A percentile compares a stretch with the other conserved stretches of the same genome.
phyloP scores from a whole-genome alignment of 2,797 vertebrate genomes.

The Macrochelys suwanniensis region DNA sequence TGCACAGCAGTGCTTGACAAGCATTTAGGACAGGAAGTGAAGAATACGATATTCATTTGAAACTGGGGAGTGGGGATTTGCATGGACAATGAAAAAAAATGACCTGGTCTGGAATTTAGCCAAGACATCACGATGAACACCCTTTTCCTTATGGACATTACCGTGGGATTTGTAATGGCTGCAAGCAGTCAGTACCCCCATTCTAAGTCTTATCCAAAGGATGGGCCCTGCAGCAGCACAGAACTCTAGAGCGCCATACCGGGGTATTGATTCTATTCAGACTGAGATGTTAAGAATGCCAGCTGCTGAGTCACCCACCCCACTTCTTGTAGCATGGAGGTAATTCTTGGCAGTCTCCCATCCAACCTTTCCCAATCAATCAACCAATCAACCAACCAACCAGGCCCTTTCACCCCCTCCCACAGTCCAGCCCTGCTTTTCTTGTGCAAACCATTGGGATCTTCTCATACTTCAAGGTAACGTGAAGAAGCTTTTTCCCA shows the following conservation, averaged over 20 bases:
- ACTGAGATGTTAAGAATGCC: not conserved
- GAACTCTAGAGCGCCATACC: not conserved
- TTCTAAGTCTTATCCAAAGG: not conserved
- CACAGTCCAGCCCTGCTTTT: not conserved
- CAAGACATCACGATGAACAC: not conserved
- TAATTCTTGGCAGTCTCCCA: not conserved
- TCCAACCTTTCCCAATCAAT: not conserved
- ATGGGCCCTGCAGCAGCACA: not conserved
- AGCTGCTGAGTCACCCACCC: not conserved
- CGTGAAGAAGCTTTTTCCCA: not conserved
- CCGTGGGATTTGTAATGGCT: not conserved
- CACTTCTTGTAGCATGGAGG: not conserved
- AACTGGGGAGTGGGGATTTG: not conserved
- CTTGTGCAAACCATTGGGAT: not conserved
- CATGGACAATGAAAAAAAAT: not conserved
- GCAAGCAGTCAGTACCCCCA: not conserved
- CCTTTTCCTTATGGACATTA: not conserved
- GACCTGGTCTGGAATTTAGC: not conserved
- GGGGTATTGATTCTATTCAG: not conserved
- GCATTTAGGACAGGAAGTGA: not conserved
- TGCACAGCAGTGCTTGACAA: not conserved
- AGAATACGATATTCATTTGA: not conserved
- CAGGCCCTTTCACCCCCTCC: not conserved
- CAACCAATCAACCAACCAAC: not conserved
- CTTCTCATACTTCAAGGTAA: not conserved